These are phyloP conservation scores for Hemiscyllium ocellatum DNA, from an alignment of 2,113 vertebrate species.

Conservation along the genomic window DNA sequence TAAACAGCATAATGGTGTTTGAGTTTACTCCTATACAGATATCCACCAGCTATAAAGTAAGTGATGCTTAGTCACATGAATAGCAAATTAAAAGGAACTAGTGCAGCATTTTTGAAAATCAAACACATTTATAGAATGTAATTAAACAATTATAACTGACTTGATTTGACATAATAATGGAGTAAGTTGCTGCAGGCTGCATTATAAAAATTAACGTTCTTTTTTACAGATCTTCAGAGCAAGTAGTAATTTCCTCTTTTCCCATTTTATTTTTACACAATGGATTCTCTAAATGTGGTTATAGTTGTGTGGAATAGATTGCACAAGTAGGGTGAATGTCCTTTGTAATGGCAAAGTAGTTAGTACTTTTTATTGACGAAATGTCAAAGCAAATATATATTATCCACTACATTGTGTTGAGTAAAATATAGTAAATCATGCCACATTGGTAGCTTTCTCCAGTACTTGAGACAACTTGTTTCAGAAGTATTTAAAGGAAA, in stretches of 20 bases:
- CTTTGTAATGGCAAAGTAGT: background rate
- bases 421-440: background rate
- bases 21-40: background rate
- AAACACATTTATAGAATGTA: background rate
- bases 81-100: background rate
- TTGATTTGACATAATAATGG: background rate
- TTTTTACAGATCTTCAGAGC: background rate
- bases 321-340: background rate
- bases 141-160: background rate
- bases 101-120: background rate
- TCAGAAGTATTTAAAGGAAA: background rate
- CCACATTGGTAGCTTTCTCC: background rate
- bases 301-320: background rate
- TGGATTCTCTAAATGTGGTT: background rate
- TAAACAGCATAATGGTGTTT: background rate
- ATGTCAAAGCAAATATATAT: background rate
- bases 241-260: background rate
- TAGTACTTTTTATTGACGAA: background rate
- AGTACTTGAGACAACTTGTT: background rate
- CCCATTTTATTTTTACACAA: background rate
- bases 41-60: background rate
- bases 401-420: background rate
- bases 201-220: background rate
- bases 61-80: background rate
- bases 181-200: background rate